Percentiles rank a stretch among this genome's conserved stretches.
Evolutionary conservation across 1,140 invertebrate species (phyloP).

Genomic region (Thaumetopoea pityocampa): DNA sequence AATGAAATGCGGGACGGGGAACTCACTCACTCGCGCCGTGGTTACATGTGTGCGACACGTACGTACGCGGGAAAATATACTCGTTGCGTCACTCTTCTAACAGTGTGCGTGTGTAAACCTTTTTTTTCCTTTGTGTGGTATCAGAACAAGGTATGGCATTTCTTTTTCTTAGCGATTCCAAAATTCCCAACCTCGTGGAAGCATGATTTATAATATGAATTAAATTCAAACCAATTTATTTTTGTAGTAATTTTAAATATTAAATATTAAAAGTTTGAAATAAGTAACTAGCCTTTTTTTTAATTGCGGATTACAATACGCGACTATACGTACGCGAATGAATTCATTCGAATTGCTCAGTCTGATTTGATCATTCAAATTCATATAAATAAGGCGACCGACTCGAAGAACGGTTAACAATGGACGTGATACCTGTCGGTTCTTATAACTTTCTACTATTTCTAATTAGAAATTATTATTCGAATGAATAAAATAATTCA

Average conservation of each 20-base stretch:
- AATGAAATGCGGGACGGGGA: conserved; percentile 70
- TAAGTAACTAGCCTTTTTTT: conserved; percentile 3
- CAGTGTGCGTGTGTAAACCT: conserved; percentile 42
- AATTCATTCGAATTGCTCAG: no score
- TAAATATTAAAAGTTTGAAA: conserved; percentile 1
- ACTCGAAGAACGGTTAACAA: no score
- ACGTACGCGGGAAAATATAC: conserved; percentile 31
- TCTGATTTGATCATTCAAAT: no score
- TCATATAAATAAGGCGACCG: no score
- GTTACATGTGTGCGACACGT: conserved; percentile 46
- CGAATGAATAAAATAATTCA: no score
- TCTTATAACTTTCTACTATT: no score
- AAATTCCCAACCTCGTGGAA: conserved; percentile 38
- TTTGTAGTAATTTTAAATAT: conserved; percentile 12
- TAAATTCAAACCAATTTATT: no score
- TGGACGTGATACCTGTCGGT: no score
- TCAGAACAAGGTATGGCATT: conserved; percentile 53
- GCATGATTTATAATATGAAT: conserved; percentile 16
- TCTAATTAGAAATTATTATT: no score
- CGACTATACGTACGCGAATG: no score
- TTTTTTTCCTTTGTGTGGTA: conserved; percentile 60
- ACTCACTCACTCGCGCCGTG: conserved; percentile 38
- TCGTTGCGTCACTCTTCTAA: conserved; percentile 34
- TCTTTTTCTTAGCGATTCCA: conserved; percentile 39
- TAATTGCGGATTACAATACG: no score